phyloP scores from a whole-genome alignment of 92 coral and sea anemone species.

The Heliopora coerulea region DNA sequence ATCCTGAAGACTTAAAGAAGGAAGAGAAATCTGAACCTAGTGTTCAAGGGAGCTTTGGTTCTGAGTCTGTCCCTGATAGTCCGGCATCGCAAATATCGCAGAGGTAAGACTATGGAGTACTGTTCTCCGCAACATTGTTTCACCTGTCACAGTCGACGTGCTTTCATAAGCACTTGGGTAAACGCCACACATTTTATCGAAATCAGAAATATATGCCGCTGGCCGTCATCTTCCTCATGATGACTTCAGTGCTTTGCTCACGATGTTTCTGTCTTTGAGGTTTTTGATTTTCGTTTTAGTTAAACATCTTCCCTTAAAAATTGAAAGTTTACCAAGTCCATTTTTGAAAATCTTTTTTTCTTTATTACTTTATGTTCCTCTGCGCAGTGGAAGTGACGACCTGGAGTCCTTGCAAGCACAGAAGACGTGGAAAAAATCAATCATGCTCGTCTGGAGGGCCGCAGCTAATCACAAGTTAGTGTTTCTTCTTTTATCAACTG shows the following conservation, averaged over 20 bases:
- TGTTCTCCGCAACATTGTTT: no score
- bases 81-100: conserved; percentile 94
- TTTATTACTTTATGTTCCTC: conserved; percentile 2
- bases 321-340: not conserved
- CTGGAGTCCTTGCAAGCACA: conserved; percentile 90
- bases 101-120: no score
- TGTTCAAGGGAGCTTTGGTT: conserved; percentile 68
- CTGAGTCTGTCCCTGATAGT: conserved; percentile 96
- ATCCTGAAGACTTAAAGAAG: conserved; percentile 29
- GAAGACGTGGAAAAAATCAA: conserved; percentile 95
- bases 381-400: conserved; percentile 68
- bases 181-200: no score
- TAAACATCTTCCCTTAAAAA: no score
- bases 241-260: no score
- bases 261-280: no score
- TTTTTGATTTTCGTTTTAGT: no score
- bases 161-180: no score
- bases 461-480: conserved; percentile 98
- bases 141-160: no score
- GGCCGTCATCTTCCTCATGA: no score
- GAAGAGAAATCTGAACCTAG: conserved; percentile 38
- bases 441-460: conserved; percentile 99
- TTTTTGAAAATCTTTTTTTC: not conserved
- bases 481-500: not conserved
- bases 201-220: no score